Evolutionary conservation across 2,888 invertebrate species (phyloP), one percentile per base, ranked within the genome.

Genomic region (Phasia obesa): DNA sequence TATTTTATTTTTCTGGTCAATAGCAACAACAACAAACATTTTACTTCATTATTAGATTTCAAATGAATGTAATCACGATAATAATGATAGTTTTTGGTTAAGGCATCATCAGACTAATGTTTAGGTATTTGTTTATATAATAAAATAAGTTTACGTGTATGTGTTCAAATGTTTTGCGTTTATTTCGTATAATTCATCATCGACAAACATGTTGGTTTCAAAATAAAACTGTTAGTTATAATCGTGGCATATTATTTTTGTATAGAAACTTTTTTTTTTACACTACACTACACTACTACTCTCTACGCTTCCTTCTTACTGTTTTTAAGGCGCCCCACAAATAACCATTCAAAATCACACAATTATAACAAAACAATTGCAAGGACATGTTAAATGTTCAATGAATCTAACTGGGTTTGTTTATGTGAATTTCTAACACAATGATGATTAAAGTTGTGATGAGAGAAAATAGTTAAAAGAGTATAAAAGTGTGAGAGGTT

Each of bases 141-240:
- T 21, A 4, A 23, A 23, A 21, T 38, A n/a, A 6, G 21, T 51
- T 21, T 23, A 25, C 19, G 7, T 67, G 67, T 67, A 44, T 70
- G 42, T 25, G 49, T 42, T 17, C 25, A 62, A 59, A 82, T 62
- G 67, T 76, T 81, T 77, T 82, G 77, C 81, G 77, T 55, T 82
- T 78, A 64, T 78, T 76, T 88, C 88, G 87, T 89, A 89, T 88
- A 89, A 89, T 89, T 89, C 89, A 89, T 89, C 89, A 89, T 89
- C 89, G 89, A 88, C 89, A 89, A 89, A 89, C 88, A 89, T 89
- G 88, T 89, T 89, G 89, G 88, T 88, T 87, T 88, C 11, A 88
- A 87, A 87, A 88, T 88, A 88, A 89, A 89, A 87, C 88, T 87
- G 87, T 87, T 87, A 87, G 70, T 53, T 60, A 73, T 67, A 60